Evolutionary conservation across 2,888 invertebrate genomes (phyloP), one percentile per base, ranked within the genome.

Genomic region (Andrena praecox): DNA sequence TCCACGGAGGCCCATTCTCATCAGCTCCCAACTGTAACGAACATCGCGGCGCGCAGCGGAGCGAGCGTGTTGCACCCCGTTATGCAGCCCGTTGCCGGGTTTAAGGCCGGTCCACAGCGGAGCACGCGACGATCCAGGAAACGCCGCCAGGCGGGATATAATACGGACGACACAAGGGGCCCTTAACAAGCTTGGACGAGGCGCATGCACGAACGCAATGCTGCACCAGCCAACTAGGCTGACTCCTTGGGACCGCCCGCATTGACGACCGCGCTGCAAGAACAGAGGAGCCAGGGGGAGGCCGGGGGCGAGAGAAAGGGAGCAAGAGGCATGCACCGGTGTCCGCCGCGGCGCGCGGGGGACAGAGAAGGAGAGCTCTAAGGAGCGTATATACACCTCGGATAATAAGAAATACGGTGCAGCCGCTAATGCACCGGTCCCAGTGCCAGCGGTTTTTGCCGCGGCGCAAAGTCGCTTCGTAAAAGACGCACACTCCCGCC

Each of bases 41-140:
- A 84, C 76, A 79, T 79, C 72, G 48, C 48, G 64, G 77, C 78
- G 27, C 66, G 71, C 70, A 72, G 24, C 52, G 62, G 48, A 77
- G 42, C 42, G 42, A 42, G 69, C 77, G 48, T 67, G 79, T 80
- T 83, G 77, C 85, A 87, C 74, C 75, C 84, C 80, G 80, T 87
- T 87, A 85, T 75, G 74, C 68, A 70, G 31, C 52, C 52, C 62
- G 52, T 35, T 20, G 67, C 56, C 59, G 48, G 71, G 59, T 62
- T 77, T 80, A 77, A 78, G 80, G 85, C 67, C 72, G 80, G 50
- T 71, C 60, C 54, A 33, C 27, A 29, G 60, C 63, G 73, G 77
- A 87, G 87, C 88, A 88, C 88, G 88, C 87, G 85, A 87, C 84
- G 87, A 88, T 85, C 87, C 87, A 87, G 88, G 88, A 88, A 88